phyloP scores from a whole-genome alignment of 2,797 vertebrate genomes.

The Oophaga sylvatica region DNA sequence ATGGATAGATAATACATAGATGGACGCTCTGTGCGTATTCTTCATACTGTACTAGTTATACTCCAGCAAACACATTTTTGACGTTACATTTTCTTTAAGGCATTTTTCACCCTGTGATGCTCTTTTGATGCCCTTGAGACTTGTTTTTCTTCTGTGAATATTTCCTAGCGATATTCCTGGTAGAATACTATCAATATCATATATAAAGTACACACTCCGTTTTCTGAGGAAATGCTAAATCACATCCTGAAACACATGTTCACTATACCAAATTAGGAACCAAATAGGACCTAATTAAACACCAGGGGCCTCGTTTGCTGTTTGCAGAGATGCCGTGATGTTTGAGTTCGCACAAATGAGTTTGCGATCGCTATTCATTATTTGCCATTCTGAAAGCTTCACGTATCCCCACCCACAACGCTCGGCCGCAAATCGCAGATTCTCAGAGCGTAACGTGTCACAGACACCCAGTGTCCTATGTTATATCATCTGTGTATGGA shows the following conservation, averaged over 20 bases:
- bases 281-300: constrained; percentile 51
- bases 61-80: background rate
- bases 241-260: background rate
- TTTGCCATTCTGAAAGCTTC: background rate
- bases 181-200: constrained; percentile 1
- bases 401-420: background rate
- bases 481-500: background rate
- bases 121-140: background rate
- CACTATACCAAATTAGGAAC: constrained; percentile 23
- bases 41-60: background rate
- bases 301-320: constrained; percentile 45
- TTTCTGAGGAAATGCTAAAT: constrained; percentile 12
- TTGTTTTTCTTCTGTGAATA: constrained; percentile 9
- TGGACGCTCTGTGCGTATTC: too few species aligned
- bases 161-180: background rate
- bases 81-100: background rate
- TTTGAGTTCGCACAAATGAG: constrained; percentile 16
- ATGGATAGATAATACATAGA: too few species aligned
- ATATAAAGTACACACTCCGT: background rate
- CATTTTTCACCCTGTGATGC: background rate
- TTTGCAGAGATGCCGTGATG: background rate
- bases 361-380: constrained; percentile 9
- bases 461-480: too few species aligned
- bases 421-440: constrained; percentile 1
- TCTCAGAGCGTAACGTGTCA: background rate